Percentiles rank a stretch among this genome's conserved stretches.
phyloP scores from a whole-genome alignment of 2,113 vertebrate species.

The Sula dactylatra region DNA sequence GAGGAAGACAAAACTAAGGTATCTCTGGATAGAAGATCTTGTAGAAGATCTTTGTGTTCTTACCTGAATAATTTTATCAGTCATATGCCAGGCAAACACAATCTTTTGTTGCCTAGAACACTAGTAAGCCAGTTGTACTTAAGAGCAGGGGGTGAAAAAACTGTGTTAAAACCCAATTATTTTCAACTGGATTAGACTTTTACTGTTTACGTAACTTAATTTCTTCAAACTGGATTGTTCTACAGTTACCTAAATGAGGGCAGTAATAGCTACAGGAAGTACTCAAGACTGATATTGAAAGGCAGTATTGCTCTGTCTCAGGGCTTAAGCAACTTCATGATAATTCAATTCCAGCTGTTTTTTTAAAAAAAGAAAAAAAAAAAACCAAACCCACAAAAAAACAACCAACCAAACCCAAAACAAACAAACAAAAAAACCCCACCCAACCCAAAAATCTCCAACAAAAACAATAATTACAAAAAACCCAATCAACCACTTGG shows the following conservation, averaged over 20 bases:
- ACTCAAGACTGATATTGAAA: background rate
- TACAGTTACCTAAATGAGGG: background rate
- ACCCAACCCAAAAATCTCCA: background rate
- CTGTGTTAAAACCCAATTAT: background rate
- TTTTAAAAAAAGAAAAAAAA: background rate
- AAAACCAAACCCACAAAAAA: too few relatives aligned
- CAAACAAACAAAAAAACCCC: background rate
- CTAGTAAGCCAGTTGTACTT: background rate
- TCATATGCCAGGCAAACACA: fast-evolving
- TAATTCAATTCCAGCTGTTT: background rate
- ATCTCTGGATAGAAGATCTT: too few relatives aligned
- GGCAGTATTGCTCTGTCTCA: background rate
- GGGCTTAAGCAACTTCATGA: background rate
- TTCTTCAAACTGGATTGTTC: background rate
- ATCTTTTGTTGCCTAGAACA: background rate
- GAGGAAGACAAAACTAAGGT: conserved; percentile 95
- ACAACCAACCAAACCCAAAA: too few relatives aligned
- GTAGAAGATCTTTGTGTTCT: background rate
- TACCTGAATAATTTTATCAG: background rate
- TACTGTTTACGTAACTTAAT: background rate
- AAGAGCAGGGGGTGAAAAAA: background rate
- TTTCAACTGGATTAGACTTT: background rate
- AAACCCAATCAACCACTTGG: background rate
- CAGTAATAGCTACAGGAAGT: background rate
- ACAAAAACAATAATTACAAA: background rate